phyloP scores from a whole-genome alignment of 2,113 vertebrate genomes.

The Pseudorectes ferrugineus region DNA sequence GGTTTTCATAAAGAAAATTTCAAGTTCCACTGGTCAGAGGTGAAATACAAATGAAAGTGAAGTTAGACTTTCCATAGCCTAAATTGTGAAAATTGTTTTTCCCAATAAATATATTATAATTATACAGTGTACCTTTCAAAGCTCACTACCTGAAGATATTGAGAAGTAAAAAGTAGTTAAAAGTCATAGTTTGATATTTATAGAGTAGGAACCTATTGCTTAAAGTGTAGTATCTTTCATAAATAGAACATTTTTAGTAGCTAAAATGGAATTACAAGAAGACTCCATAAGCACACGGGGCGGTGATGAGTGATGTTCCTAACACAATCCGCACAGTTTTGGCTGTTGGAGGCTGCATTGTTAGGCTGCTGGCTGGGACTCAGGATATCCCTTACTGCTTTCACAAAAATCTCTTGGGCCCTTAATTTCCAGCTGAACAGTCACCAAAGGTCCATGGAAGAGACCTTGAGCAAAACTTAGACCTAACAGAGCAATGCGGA shows the following conservation, averaged over 20 bases:
- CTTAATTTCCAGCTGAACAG: slow-evolving; percentile 19
- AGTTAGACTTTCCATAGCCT: not conserved
- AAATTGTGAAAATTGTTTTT: not conserved
- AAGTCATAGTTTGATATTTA: not conserved
- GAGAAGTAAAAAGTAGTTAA: not conserved
- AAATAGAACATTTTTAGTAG: not conserved
- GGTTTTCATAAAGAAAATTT: not conserved
- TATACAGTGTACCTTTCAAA: not conserved
- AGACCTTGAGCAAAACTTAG: slow-evolving; percentile 28
- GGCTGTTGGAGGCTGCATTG: slow-evolving; percentile 4
- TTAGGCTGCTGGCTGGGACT: not conserved
- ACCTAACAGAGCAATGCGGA: not conserved
- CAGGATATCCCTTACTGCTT: slow-evolving; percentile 40
- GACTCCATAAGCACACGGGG: not conserved
- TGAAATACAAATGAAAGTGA: not conserved
- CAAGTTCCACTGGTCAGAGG: not conserved
- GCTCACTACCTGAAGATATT: not conserved
- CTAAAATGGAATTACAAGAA: not conserved
- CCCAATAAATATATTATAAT: not conserved
- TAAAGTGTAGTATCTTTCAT: not conserved
- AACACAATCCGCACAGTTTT: not conserved
- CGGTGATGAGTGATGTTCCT: not conserved
- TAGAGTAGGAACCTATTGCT: not conserved
- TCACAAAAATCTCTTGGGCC: slow-evolving; percentile 4
- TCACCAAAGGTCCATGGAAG: not conserved